phyloP scores from a whole-genome alignment of 1,140 invertebrate species.

The Nautilus pompilius region DNA sequence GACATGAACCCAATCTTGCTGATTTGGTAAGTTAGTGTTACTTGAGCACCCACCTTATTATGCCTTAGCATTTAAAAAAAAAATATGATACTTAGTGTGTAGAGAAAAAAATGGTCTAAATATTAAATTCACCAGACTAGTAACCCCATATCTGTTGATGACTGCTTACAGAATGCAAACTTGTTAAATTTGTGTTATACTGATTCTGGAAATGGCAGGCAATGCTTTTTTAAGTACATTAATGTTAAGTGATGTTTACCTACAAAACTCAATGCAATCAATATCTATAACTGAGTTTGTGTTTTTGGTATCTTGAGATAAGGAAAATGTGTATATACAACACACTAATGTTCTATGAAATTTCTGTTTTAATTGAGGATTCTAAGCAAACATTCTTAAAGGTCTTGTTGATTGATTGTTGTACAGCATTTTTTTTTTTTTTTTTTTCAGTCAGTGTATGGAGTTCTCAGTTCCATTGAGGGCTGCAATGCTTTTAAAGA shows the following conservation, averaged over 20 bases:
- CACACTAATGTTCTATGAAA: no score
- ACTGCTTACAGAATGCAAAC: no score
- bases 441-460: conserved; percentile 73
- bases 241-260: no score
- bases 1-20: conserved; percentile 82
- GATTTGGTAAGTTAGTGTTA: conserved; percentile 66
- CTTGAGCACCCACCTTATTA: neutral
- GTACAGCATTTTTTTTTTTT: neutral
- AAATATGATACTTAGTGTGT: neutral
- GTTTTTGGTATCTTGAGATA: no score
- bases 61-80: neutral
- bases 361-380: no score
- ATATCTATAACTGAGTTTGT: no score
- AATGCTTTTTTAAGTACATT: no score
- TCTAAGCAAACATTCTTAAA: no score
- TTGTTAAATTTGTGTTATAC: neutral
- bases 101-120: neutral
- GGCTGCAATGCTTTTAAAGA: conserved; percentile 91
- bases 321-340: no score
- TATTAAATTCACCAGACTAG: neutral
- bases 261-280: no score
- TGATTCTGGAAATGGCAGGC: neutral
- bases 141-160: no score
- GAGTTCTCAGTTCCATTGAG: conserved; percentile 90
- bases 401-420: no score